These are phyloP conservation scores for Plecotus auritus DNA, from an alignment of 2,113 vertebrate species.

Conservation along the genomic window DNA sequence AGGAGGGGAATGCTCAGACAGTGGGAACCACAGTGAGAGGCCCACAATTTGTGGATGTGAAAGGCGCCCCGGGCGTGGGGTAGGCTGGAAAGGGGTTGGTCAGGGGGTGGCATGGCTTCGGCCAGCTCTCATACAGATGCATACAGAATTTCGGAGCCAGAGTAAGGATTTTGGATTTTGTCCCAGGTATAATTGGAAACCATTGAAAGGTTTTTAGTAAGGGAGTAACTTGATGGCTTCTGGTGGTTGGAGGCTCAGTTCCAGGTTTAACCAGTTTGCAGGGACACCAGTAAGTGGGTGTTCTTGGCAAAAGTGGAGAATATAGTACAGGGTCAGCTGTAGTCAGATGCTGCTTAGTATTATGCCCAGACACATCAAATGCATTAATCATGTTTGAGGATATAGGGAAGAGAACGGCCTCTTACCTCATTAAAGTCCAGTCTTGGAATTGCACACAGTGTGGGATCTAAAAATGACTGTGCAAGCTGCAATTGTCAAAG, in stretches of 20 bases:
- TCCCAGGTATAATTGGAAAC: neutral
- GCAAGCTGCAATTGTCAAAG: neutral
- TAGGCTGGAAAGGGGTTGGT: neutral
- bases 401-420: neutral
- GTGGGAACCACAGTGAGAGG: neutral
- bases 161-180: neutral
- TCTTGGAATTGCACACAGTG: neutral
- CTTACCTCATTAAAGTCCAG: neutral
- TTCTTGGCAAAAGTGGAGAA: neutral
- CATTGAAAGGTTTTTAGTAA: neutral
- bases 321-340: neutral
- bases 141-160: neutral
- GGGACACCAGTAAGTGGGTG: neutral
- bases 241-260: neutral
- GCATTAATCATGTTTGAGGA: neutral
- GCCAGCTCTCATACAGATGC: neutral
- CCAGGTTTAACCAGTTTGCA: neutral
- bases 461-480: constrained; percentile 9
- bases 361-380: neutral
- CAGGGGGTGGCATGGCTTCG: too few relatives aligned
- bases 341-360: neutral
- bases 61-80: rapidly evolving
- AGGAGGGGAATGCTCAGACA: neutral
- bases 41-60: neutral
- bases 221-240: neutral